These are phyloP conservation scores for Neofelis nebulosa DNA, from an alignment of 2,113 vertebrate species.

Conservation along the genomic window DNA sequence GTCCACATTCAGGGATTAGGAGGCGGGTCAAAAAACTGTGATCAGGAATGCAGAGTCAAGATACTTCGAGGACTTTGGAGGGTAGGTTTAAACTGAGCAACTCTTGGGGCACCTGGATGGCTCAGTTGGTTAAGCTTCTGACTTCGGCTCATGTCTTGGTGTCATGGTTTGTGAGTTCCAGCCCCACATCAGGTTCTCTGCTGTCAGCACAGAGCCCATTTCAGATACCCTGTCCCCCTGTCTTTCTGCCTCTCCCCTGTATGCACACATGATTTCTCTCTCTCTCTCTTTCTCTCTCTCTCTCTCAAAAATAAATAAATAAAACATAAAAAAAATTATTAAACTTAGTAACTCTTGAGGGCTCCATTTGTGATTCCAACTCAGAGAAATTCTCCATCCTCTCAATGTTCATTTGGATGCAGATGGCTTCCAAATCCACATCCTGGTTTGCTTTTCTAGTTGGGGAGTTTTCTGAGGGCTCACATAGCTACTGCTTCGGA, in stretches of 20 bases:
- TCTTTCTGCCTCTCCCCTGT: too few relatives aligned
- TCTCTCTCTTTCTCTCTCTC: too few relatives aligned
- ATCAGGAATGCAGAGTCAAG: background rate
- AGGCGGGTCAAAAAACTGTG: background rate
- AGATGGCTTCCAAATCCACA: background rate
- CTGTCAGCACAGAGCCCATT: too few relatives aligned
- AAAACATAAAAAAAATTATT: background rate
- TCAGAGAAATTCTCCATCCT: background rate
- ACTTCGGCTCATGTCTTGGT: too few relatives aligned
- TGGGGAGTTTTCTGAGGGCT: conserved; percentile 77
- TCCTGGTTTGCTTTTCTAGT: conserved; percentile 85
- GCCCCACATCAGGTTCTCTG: too few relatives aligned
- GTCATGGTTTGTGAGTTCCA: too few relatives aligned
- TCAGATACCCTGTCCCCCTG: too few relatives aligned
- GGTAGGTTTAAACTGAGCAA: background rate
- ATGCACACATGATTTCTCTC: too few relatives aligned
- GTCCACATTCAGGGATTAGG: background rate
- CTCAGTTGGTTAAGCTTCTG: too few relatives aligned
- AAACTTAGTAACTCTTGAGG: background rate
- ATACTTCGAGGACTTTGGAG: background rate
- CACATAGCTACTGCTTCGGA: conserved; percentile 82
- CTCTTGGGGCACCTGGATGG: background rate
- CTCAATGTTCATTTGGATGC: background rate
- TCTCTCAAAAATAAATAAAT: too few relatives aligned
- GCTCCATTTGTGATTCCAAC: background rate